Evolutionary conservation across 1,140 invertebrate genomes (phyloP), one percentile per base, ranked within the genome.

Genomic region (Saccostrea cuccullata): DNA sequence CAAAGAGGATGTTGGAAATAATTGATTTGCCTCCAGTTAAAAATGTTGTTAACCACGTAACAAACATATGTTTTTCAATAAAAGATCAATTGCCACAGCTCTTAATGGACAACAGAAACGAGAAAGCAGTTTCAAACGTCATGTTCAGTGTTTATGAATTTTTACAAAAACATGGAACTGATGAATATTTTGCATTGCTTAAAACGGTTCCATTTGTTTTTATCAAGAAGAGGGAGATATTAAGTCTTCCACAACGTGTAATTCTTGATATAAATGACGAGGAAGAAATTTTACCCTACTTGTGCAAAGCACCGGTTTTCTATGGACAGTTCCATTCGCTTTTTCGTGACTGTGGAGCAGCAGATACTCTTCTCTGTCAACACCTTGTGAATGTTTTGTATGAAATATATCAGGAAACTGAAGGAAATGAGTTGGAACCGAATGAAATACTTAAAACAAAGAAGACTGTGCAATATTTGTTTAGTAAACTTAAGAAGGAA

Each of bases 271-370:
- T 92, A 23, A 88, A 82, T 15, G 64, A 87, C 73, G 60, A 73
- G 0, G 91, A 92, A 67, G 90, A 90, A 86, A 93, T 93, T 55
- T 77, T 70, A 40, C 92, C 91, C 2, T 91, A 89, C 56, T 73
- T 93, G 17, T 91, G 85, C 70, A 90, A 91, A 85, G 88, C 89
- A 23, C 92, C 93, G 11, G 23, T 90, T 55, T 82, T 90, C 30
- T 92, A 90, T 85, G 91, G 90, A 47, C 84, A 90, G 26, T 91
- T 90, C 87, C 87, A 89, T 85, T 60, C 87, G 11, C 55, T 93
- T 5, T 93, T 93, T 89, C 36, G 89, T 47, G 26, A 11, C 30
- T 85, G 92, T 85, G 93, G 93, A 36, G 90, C 88, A 15, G 58
- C 56, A 15, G 8, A 90, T 47, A 84, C n/a, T 55, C 86, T 89